phyloP scores from a whole-genome alignment of 2,113 vertebrate genomes.

The Terrapene triunguis region DNA sequence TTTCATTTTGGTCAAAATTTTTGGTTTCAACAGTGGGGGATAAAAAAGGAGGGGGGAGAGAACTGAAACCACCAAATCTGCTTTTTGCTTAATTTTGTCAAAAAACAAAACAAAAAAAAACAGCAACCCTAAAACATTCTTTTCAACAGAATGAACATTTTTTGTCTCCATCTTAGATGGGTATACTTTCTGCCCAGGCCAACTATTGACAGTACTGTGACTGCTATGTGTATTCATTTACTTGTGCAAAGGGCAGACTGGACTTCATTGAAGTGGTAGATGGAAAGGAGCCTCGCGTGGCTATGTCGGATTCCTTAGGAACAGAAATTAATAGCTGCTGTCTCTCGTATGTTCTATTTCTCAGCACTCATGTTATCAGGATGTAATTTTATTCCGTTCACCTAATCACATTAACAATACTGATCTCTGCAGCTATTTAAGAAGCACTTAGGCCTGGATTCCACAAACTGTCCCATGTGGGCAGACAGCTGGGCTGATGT shows the following conservation, averaged over 20 bases:
- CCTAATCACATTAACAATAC: not conserved
- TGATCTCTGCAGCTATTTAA: not conserved
- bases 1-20: not conserved
- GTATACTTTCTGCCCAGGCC: not conserved
- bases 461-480: not conserved
- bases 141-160: no score
- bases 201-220: not conserved
- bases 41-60: fast-evolving
- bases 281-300: not conserved
- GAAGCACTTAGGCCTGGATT: not conserved
- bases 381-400: not conserved
- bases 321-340: not conserved
- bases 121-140: not conserved
- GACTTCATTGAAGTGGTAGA: not conserved
- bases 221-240: not conserved
- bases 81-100: not conserved
- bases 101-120: not conserved
- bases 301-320: not conserved
- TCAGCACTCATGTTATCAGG: not conserved
- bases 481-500: not conserved
- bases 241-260: not conserved
- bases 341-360: not conserved
- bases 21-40: not conserved
- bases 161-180: not conserved
- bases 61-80: not conserved